These are phyloP conservation scores for Galaxea fascicularis DNA, from an alignment of 92 coral and sea anemone species.

Conservation along the genomic window DNA sequence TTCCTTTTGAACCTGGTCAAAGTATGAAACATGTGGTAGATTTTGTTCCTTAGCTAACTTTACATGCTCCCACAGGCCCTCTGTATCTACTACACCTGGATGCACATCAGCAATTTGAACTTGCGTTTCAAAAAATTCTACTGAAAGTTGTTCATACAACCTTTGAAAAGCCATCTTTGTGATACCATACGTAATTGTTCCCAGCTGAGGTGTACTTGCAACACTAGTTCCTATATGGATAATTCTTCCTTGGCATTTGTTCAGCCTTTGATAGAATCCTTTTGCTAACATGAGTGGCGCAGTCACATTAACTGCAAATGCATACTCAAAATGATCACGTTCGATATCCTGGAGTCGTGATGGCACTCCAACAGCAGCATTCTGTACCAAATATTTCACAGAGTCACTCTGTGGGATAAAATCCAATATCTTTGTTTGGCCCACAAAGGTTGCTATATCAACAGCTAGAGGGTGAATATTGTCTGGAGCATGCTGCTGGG, in stretches of 20 bases:
- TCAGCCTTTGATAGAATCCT: conserved; percentile 52
- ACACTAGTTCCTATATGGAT: conserved; percentile 60
- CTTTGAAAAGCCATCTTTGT: conserved; percentile 70
- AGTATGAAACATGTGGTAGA: conserved; percentile 65
- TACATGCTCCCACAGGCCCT: conserved; percentile 67
- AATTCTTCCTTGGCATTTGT: conserved; percentile 38
- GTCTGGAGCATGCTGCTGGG: conserved; percentile 35
- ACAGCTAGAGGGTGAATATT: conserved; percentile 44
- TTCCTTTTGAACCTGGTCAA: conserved; percentile 53
- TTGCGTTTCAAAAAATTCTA: conserved; percentile 46
- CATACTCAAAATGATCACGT: conserved; percentile 61
- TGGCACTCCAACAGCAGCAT: conserved; percentile 74
- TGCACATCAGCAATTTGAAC: conserved; percentile 53
- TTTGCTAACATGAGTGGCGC: conserved; percentile 67
- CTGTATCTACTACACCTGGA: conserved; percentile 69
- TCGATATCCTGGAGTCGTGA: conserved; percentile 53
- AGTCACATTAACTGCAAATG: conserved; percentile 61
- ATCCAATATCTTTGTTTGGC: conserved; percentile 54
- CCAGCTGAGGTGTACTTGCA: conserved; percentile 50
- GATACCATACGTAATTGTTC: conserved; percentile 65
- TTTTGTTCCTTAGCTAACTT: conserved; percentile 61
- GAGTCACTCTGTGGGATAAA: conserved; percentile 55
- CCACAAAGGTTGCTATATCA: conserved; percentile 56
- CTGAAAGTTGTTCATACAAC: conserved; percentile 54
- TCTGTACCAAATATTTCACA: conserved; percentile 64